Base-by-base conservation (phyloP, 2,888 invertebrate species). In the Acrocera orbiculus region DNA sequence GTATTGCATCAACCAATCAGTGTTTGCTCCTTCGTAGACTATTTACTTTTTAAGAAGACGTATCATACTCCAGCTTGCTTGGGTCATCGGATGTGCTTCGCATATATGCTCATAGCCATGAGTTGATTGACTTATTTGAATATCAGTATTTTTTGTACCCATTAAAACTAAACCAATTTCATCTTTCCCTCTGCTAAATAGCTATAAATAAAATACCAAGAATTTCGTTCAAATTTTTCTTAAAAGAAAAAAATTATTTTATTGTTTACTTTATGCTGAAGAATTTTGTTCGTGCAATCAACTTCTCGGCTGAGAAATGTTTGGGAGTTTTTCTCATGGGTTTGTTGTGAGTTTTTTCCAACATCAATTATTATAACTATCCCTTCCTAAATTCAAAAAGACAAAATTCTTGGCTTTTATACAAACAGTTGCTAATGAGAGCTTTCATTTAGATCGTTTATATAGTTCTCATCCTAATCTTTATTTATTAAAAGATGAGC, bases 121-220 rank as follows among this genome's bases (percentile, higher is more conserved):
- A 9, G 38, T 40, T 11, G 43, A 40, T 6, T 19, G 15, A 27
- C 50, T 48, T 2, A 46, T 40, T 8, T 39, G 37, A 44, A 70
- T 69, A 0, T 56, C 58, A 1, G 73, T 73, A 8, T 63, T 63
- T 38, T 66, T 61, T 0, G 73, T 65, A 0, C 80, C 79, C 44
- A 76, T 59, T 30, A 79, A 50, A 9, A 79, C 58, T 29, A 80
- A 54, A 2, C 70, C 69, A 4, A 80, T 46, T 42, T 69, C 65
- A 53, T 75, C 76, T 46, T 70, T 72, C 3, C 68, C 69, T 38
- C 69, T 67, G 25, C 70, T 64, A 50, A 78, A 70, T 46, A 80
- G 71, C 69, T 71, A 41, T 3, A 46, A 41, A 5, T 1, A 17
- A n/a, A n/a, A n/a, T 4, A 6, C 20, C n/a, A 14, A 25, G 17